Evolutionary conservation across 2,888 invertebrate species (phyloP).

Genomic region (Chrysopilus asiliformis): DNA sequence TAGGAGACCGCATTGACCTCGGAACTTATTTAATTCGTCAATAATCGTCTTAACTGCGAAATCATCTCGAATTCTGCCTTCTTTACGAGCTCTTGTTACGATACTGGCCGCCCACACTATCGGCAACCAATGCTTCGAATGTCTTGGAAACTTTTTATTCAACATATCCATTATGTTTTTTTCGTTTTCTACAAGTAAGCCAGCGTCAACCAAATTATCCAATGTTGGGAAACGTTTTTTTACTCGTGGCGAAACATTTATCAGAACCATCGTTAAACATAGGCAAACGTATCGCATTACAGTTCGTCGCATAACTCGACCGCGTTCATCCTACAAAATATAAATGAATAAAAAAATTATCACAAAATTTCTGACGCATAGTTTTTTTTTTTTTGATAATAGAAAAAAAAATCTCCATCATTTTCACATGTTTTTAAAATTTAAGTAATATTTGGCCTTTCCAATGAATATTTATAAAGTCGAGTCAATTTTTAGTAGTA

Average conservation of each 20-base stretch:
- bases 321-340: conserved; percentile 71
- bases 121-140: conserved; percentile 81
- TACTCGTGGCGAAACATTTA: conserved; percentile 75
- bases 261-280: conserved; percentile 75
- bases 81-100: conserved; percentile 77
- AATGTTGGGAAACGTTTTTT: conserved; percentile 79
- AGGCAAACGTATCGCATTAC: conserved; percentile 74
- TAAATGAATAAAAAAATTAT: no score
- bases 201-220: conserved; percentile 72
- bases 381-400: no score
- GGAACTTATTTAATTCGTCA: conserved; percentile 73
- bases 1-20: conserved; percentile 62
- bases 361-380: no score
- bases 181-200: conserved; percentile 70
- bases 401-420: no score
- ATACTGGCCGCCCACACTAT: conserved; percentile 87
- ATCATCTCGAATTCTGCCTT: conserved; percentile 78
- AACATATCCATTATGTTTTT: conserved; percentile 62
- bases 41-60: conserved; percentile 86
- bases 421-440: no score
- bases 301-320: conserved; percentile 67
- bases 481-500: no score
- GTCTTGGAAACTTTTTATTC: conserved; percentile 68
- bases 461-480: no score
- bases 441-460: no score